Evolutionary conservation across 2,888 invertebrate species (phyloP), one percentile per base, ranked within the genome.

Genomic region (Junonia oenone): DNA sequence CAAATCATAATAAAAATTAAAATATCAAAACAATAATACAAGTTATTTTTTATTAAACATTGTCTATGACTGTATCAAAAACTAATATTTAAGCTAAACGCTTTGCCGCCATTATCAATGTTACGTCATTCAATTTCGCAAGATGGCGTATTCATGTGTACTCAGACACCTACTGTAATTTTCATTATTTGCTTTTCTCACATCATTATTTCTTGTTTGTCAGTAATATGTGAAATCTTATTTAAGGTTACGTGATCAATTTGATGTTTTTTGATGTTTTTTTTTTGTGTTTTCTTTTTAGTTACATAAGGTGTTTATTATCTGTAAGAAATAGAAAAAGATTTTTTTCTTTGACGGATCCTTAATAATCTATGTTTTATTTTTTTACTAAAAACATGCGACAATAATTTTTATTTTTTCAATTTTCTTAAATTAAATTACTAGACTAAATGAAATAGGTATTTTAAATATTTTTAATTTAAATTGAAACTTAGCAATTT

Each of bases 151-250:
- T 6, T 2, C 8, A 13, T 43, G 26, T 43, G 22, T 26, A 22
- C 26, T 43, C 26, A 13, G 43, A 43, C 43, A 6, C 43, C 43
- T 26, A 43, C 43, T 43, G 26, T 13, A 26, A 26, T 43, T 26
- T 26, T 26, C 26, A 46, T 45, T 45, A 29, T 52, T 52, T 29
- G 45, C 27, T 38, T 52, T 52, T 52, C 52, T 19, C 52, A 38
- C 37, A 19, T 37, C 35, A 45, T 45, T 45, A 46, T 13, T 27
- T 35, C 13, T 26, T 31, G 43, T 51, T 51, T 51, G 35, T 33
- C 45, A 33, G 26, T 52, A 33, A 26, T 26, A 29, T 52, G 26
- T 45, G 51, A 45, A 51, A 52, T 37, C 17, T 35, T 6, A 52
- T 37, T 37, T 27, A 17, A 29, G 45, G 37, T 46, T 50, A 11